Evolutionary conservation across 2,113 vertebrate genomes (phyloP).

Genomic region (Phaetusa simplex): DNA sequence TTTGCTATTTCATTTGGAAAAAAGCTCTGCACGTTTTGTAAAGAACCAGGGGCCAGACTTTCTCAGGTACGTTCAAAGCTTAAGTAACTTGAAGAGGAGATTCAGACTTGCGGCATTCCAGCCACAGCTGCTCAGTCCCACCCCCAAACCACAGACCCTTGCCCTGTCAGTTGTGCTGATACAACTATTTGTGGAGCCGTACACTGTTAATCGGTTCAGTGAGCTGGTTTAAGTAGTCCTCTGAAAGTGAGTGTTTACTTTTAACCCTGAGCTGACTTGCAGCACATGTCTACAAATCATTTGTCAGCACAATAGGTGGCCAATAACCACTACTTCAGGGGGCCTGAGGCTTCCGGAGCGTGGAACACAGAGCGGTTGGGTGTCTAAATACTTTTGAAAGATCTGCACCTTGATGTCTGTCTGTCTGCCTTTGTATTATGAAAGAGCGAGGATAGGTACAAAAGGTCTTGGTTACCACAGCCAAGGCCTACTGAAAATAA

Average conservation of each 20-base stretch:
- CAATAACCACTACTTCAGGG: background rate
- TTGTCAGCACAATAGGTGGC: background rate
- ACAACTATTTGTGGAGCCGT: background rate
- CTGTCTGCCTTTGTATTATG: background rate
- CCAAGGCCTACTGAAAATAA: background rate
- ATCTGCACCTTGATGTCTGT: background rate
- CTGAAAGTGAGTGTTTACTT: slow-evolving; percentile 23
- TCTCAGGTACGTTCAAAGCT: background rate
- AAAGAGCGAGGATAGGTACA: background rate
- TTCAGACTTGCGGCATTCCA: background rate
- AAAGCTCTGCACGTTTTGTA: background rate
- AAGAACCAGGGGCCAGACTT: background rate
- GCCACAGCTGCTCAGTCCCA: background rate
- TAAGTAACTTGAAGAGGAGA: background rate
- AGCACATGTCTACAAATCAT: background rate
- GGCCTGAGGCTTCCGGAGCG: background rate
- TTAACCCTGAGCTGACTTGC: slow-evolving; percentile 30
- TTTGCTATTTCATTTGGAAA: background rate
- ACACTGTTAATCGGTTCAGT: slow-evolving; percentile 1
- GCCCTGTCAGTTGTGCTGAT: slow-evolving; percentile 16
- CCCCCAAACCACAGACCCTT: background rate
- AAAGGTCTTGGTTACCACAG: background rate
- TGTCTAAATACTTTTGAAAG: background rate
- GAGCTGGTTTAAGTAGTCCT: background rate
- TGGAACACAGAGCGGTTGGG: background rate